Base-by-base conservation (phyloP, 2,888 invertebrate genomes). In the Mylabris sibirica region DNA sequence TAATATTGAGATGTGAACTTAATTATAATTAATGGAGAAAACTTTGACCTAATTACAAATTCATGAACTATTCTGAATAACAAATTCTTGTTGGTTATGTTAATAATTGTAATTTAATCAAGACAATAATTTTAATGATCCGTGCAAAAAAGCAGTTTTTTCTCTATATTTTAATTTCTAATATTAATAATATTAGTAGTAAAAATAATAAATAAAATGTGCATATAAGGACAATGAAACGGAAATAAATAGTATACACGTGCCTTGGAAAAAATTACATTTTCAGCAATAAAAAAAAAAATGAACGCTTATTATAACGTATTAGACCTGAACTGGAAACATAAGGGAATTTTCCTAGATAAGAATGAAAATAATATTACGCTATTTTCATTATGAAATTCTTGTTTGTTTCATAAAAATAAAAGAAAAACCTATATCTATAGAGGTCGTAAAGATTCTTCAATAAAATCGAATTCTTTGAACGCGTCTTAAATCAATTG, bases 221-320 rank as follows among this genome's bases (percentile, higher is more conserved):
- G 20, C 6, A 49, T 8, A 57, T 57, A 8, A 24, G 12, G 14
- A 57, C 57, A 57, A 57, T 24, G 1, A 12, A 57, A 57, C 22
- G 24, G 57, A 24, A 57, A 57, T 57, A 8, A 24, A 24, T 4
- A 0, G 11, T 14, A 12, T 5, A 44, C 49, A 57, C 57, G 57
- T 57, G 57, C 24, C 57, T 12, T 12, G 3, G 22, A 24, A 24
- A 12, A 12, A 0, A 24, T n/a, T 57, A 57, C 57, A 57, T 57
- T 57, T 57, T 57, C 57, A 57, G 57, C 57, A 57, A 8, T 20
- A 57, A 57, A 24, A 57, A 57, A 24, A 57, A 57, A 0, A 3
- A 41, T 14, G n/a, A 6, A 17, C 41, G 8, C 3, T 44, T 44
- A 30, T 6, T 30, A 5, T 30, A 17, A 44, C n/a, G 4, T 17